A percentile compares a stretch with the other conserved stretches of the same genome.
These are phyloP conservation scores for Scotopteryx bipunctaria DNA, from an alignment of 2,888 invertebrate species.

Conservation along the genomic window DNA sequence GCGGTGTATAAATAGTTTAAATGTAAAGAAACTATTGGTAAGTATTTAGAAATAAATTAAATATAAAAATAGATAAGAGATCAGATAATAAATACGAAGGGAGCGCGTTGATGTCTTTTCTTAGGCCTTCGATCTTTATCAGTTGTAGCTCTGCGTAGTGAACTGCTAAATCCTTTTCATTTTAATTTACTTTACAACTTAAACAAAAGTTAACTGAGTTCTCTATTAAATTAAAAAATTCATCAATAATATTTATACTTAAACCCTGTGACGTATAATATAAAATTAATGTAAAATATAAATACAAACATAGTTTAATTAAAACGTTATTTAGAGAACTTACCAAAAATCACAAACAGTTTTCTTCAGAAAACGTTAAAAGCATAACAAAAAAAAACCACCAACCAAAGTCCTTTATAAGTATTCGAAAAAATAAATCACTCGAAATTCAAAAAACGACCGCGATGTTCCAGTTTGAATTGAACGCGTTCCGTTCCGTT, in stretches of 20 bases:
- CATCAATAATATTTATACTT: no score
- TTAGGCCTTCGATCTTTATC: conserved; percentile 34
- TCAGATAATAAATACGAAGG: conserved; percentile 22
- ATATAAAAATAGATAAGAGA: neutral
- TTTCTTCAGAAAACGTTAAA: conserved; percentile 13
- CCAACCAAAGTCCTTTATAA: conserved; percentile 10
- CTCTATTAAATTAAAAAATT: no score
- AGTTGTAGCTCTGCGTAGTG: conserved; percentile 6
- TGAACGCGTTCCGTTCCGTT: conserved; percentile 58
- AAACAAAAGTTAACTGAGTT: no score
- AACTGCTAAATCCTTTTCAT: neutral
- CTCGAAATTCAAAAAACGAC: conserved; percentile 45
- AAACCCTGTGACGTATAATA: no score
- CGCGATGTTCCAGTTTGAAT: conserved; percentile 48
- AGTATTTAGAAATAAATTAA: neutral
- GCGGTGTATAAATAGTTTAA: no score
- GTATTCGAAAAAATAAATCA: conserved; percentile 41
- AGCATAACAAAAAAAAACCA: conserved; percentile 20
- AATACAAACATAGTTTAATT: no score
- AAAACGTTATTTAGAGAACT: no score
- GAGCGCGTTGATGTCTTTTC: conserved; percentile 68
- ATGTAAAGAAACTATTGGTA: neutral
- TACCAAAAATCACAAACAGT: conserved; percentile 23
- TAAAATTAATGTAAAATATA: no score
- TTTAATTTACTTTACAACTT: neutral